A percentile compares a stretch with the other conserved stretches of the same genome.
These are phyloP conservation scores for Lucilia sericata DNA, from an alignment of 1,140 invertebrate species.

Conservation along the genomic window DNA sequence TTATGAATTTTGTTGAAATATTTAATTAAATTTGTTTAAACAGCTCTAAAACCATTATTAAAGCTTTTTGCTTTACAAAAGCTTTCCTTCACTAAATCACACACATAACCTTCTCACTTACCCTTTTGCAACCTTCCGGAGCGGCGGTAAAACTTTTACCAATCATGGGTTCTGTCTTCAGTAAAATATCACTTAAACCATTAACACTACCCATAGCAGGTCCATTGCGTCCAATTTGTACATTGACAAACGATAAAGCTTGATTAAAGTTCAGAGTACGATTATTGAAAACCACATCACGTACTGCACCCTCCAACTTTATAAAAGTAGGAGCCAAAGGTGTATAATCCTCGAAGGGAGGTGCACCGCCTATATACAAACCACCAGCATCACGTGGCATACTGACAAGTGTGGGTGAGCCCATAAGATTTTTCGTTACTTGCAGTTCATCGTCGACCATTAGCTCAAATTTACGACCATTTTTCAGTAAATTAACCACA, in stretches of 20 bases:
- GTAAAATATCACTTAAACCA: constrained; percentile 65
- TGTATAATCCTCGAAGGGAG: constrained; percentile 57
- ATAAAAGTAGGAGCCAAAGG: constrained; percentile 67
- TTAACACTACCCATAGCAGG: constrained; percentile 72
- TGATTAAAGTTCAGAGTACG: constrained; percentile 76
- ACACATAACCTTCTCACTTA: constrained; percentile 52
- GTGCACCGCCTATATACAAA: constrained; percentile 68
- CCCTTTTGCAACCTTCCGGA: constrained; percentile 67
- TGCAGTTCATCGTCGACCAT: constrained; percentile 77
- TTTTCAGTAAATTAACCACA: constrained; percentile 71
- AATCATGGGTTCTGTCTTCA: constrained; percentile 68
- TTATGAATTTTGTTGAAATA: too few species aligned
- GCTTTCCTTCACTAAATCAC: not conserved
- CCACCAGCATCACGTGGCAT: constrained; percentile 69
- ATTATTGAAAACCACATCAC: constrained; percentile 84
- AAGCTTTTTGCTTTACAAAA: not conserved
- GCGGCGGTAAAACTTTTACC: constrained; percentile 67
- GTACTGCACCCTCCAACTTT: constrained; percentile 82
- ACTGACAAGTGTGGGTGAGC: constrained; percentile 70
- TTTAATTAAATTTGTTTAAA: too few species aligned
- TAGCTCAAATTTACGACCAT: constrained; percentile 72
- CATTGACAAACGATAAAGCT: constrained; percentile 76
- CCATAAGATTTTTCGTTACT: constrained; percentile 70
- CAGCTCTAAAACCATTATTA: not conserved
- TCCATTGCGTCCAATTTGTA: constrained; percentile 77